phyloP scores from a whole-genome alignment of 2,113 vertebrate species.

The Helogale parvula region DNA sequence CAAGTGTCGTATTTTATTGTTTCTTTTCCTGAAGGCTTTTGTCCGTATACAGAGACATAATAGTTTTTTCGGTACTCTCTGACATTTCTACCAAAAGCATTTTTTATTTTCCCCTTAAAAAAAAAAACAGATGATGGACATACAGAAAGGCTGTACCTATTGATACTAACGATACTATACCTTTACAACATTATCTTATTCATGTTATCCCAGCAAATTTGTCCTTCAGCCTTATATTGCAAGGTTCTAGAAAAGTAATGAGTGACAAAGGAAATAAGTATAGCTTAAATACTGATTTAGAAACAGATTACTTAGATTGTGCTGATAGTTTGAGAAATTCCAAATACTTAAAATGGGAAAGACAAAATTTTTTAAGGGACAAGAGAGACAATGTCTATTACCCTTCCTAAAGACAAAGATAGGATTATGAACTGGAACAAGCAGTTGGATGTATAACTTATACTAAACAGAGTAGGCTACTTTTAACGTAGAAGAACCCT shows the following conservation, averaged over 20 bases:
- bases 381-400: neutral
- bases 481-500: neutral
- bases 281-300: neutral
- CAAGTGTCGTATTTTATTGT: neutral
- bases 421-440: neutral
- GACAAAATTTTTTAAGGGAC: neutral
- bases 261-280: neutral
- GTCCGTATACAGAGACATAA: neutral
- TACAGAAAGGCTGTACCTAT: neutral
- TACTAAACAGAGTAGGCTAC: neutral
- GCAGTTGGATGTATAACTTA: neutral
- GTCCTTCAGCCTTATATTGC: neutral
- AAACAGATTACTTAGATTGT: neutral
- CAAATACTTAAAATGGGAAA: neutral
- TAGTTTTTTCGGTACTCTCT: neutral
- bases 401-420: neutral
- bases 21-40: neutral
- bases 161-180: neutral
- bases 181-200: neutral
- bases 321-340: neutral
- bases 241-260: neutral
- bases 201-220: neutral
- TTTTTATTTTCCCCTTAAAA: neutral
- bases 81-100: neutral
- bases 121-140: neutral